Percentiles rank a stretch among this genome's conserved stretches.
Conservation (phyloP, 2,113 vertebrate genomes). For the Cranoglanis bouderius region DNA sequence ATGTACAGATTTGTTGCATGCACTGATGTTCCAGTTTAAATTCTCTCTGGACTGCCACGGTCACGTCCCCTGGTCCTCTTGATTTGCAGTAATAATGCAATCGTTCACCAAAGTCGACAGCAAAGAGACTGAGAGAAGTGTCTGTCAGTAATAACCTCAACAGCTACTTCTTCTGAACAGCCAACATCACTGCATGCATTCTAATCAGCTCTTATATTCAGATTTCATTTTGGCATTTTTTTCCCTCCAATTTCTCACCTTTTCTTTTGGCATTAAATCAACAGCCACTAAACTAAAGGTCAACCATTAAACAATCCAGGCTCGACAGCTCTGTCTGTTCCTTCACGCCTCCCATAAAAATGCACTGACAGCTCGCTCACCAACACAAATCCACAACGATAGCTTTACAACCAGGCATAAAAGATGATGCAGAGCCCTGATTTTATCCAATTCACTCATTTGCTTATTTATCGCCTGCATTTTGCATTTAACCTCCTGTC, state of each 20-base stretch:
- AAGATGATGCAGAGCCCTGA: conserved; percentile 18
- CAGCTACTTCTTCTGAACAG: conserved; percentile 49
- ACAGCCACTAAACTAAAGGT: conserved; percentile 56
- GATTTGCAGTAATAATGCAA: conserved; percentile 39
- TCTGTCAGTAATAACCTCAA: conserved; percentile 48
- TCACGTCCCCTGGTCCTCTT: conserved; percentile 27
- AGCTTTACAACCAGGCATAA: conserved; percentile 48
- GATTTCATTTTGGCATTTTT: conserved; percentile 27
- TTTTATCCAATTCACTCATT: conserved; percentile 48
- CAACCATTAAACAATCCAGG: conserved; percentile 31
- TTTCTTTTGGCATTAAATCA: conserved; percentile 42
- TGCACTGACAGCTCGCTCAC: conserved; percentile 35
- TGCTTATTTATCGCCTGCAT: conserved; percentile 51
- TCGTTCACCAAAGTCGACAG: background rate
- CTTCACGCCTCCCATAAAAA: conserved; percentile 23
- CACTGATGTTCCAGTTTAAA: conserved; percentile 17
- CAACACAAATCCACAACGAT: conserved; percentile 51
- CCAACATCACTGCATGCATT: conserved; percentile 31
- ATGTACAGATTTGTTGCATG: background rate
- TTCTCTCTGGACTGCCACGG: background rate
- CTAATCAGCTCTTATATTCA: conserved; percentile 38
- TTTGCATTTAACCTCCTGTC: conserved; percentile 15
- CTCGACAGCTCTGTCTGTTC: conserved; percentile 32
- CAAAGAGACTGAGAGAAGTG: conserved; percentile 13
- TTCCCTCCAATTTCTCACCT: conserved; percentile 4